Percentiles rank a stretch among this genome's conserved stretches.
Evolutionary conservation across 1,140 invertebrate species (phyloP).

Genomic region (Spodoptera litura): DNA sequence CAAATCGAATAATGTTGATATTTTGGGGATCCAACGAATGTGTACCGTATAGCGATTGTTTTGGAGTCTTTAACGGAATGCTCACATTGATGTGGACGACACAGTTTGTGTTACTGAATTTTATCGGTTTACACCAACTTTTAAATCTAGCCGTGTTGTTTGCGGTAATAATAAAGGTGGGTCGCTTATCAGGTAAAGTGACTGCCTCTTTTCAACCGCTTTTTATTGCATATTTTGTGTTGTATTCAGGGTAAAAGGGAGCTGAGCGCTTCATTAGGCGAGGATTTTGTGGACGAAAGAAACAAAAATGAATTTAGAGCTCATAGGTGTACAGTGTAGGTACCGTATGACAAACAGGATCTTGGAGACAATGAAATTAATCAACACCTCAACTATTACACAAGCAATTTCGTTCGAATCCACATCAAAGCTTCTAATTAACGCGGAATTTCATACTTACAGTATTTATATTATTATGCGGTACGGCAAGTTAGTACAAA

Average conservation of each 20-base stretch:
- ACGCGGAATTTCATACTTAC: conserved; percentile 48
- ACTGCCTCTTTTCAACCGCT: conserved; percentile 65
- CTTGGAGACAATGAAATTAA: conserved; percentile 5
- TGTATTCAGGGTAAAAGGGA: conserved; percentile 69
- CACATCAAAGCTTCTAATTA: conserved; percentile 59
- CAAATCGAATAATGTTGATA: conserved; percentile 78
- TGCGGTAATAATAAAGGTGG: conserved; percentile 54
- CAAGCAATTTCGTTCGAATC: conserved; percentile 32
- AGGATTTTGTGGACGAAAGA: conserved; percentile 60
- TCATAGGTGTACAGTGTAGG: conserved; percentile 26
- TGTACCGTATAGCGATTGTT: conserved; percentile 73
- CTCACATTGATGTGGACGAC: conserved; percentile 65
- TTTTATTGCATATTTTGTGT: conserved; percentile 73
- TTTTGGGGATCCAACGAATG: conserved; percentile 68
- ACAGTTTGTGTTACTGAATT: conserved; percentile 69
- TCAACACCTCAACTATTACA: conserved; percentile 9
- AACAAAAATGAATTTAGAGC: conserved; percentile 56
- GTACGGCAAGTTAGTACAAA: conserved; percentile 53
- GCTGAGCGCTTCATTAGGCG: conserved; percentile 60
- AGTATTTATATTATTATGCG: conserved; percentile 60
- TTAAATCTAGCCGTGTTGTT: conserved; percentile 60
- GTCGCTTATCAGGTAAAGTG: conserved; percentile 47
- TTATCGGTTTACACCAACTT: conserved; percentile 52
- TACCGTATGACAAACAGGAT: conserved; percentile 29
- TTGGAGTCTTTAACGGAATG: conserved; percentile 74